Evolutionary conservation across 2,888 invertebrate genomes (phyloP), one percentile per base, ranked within the genome.

Genomic region (Cyaniris semiargus): DNA sequence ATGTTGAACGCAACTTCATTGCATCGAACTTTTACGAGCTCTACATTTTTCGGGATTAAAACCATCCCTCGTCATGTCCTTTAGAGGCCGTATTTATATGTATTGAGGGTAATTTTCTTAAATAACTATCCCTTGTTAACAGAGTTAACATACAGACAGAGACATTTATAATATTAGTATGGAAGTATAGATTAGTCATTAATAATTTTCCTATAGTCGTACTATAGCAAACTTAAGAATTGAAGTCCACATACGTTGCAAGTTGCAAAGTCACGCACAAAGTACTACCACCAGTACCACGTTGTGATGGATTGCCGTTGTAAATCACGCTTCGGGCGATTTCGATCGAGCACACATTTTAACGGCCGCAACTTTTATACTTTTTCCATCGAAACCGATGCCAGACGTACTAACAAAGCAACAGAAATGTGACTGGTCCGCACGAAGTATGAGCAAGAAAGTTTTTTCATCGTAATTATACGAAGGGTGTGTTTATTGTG

Each of bases 331-430:
- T 84, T 83, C 82, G 78, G 83, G 83, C 84, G 83, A 85, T 86
- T 86, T 85, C 81, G 83, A 83, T 81, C 83, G 81, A 79, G 82
- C 82, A 80, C 82, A 81, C 83, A 80, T 83, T 86, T 87, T 83
- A 83, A 84, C 83, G 83, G 81, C 81, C 81, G 79, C 77, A 76
- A 76, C 78, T 80, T 81, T 80, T 81, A 81, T 80, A 79, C 79
- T 79, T 80, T 82, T 83, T 83, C 27, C 27, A 27, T 82, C 79
- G 81, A 82, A 86, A 87, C 88, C 87, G 84, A 88, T 88, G 86
- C 81, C 82, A 83, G 83, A 83, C 83, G 84, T 85, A 86, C 85
- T 31, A 86, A 86, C 86, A 85, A 83, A 84, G 79, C 80, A 78
- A 79, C 79, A 79, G 78, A 75, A 78, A 78, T 76, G 77, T 77